These are phyloP conservation scores for Tenthredo mesomela DNA, from an alignment of 2,888 invertebrate species.

Conservation along the genomic window DNA sequence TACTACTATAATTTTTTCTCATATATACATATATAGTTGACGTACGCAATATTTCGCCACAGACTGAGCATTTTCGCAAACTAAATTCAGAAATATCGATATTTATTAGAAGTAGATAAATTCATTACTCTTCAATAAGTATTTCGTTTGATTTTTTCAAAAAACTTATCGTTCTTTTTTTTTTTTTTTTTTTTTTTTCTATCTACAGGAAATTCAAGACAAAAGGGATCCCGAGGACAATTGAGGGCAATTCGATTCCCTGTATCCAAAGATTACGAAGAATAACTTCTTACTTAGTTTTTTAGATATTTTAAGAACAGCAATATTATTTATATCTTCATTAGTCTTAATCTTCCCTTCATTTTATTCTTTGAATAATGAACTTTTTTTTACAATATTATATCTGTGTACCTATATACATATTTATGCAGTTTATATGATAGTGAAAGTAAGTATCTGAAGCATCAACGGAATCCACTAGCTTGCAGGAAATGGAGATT, in stretches of 20 bases:
- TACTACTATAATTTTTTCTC: neutral
- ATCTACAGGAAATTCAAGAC: constrained; percentile 74
- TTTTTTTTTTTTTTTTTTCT: constrained; percentile 43
- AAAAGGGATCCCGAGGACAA: constrained; percentile 74
- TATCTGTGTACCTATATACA: no score
- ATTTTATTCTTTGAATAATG: neutral
- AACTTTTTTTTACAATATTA: neutral
- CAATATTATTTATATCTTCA: constrained; percentile 28
- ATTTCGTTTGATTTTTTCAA: neutral
- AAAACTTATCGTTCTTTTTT: neutral
- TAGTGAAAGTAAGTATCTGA: no score
- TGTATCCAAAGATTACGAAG: neutral
- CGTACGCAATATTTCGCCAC: neutral
- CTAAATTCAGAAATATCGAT: no score
- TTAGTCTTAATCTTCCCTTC: neutral
- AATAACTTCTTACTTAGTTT: constrained; percentile 19
- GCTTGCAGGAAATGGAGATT: no score
- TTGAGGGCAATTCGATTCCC: constrained; percentile 58
- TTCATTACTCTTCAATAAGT: neutral
- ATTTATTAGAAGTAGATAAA: neutral
- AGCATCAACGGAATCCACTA: no score
- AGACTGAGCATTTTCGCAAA: neutral
- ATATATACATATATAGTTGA: neutral
- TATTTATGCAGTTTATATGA: neutral
- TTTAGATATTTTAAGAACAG: constrained; percentile 28